Conservation (phyloP, 2,113 vertebrate genomes). For the Pteropus alecto region DNA sequence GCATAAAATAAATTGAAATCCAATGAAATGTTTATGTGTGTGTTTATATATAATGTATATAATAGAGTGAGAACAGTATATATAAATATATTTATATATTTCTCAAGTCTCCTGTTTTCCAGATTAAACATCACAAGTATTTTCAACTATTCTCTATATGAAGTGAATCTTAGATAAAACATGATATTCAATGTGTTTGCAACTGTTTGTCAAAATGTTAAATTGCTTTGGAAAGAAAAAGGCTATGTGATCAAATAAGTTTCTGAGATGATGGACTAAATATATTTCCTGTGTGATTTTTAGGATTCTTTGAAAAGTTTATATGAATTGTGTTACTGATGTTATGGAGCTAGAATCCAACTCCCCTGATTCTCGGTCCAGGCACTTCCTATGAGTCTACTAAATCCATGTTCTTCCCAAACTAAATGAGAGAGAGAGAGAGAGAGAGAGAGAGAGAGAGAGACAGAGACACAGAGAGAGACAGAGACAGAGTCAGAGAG, state of each 20-base stretch:
- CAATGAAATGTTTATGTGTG: background rate
- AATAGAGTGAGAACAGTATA: background rate
- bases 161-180: background rate
- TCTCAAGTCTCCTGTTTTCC: background rate
- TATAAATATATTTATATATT: background rate
- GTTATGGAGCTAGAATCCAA: background rate
- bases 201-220: background rate
- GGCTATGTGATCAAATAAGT: background rate
- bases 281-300: background rate
- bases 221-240: background rate
- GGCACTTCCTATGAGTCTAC: background rate
- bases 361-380: background rate
- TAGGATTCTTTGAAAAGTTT: background rate
- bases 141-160: background rate
- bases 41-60: background rate
- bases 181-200: background rate
- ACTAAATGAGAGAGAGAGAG: background rate
- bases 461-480: too few relatives aligned
- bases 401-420: background rate
- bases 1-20: background rate
- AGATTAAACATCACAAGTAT: background rate
- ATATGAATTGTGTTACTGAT: background rate
- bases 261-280: background rate
- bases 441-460: too few relatives aligned
- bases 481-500: background rate